phyloP scores from a whole-genome alignment of 2,113 vertebrate species.

The Scatophagus argus region DNA sequence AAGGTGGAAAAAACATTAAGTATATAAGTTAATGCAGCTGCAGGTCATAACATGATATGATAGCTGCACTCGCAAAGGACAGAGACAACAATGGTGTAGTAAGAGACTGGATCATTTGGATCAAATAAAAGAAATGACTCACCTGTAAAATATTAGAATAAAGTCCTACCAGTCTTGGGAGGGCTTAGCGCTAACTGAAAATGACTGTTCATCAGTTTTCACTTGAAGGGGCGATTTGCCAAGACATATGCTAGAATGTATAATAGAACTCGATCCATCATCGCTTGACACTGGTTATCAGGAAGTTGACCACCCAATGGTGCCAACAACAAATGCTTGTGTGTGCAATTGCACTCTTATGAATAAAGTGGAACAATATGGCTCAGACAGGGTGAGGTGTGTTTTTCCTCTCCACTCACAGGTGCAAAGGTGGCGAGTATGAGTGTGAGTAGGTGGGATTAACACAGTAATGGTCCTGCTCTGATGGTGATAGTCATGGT shows the following conservation, averaged over 20 bases:
- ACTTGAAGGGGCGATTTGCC: no score
- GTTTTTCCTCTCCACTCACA: no score
- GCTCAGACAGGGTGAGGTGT: no score
- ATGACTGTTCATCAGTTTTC: not conserved
- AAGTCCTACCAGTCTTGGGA: no score
- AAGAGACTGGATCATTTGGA: not conserved
- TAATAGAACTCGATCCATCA: no score
- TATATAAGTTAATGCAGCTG: not conserved
- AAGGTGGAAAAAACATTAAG: not conserved
- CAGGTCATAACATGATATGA: constrained; percentile 23
- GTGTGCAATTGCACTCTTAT: no score
- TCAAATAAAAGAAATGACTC: not conserved
- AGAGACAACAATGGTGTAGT: not conserved
- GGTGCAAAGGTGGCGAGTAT: not conserved
- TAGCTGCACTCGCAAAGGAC: not conserved
- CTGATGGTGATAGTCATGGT: not conserved
- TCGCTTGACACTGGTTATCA: no score
- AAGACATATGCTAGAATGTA: no score
- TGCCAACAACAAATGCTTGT: no score
- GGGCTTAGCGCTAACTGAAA: not conserved
- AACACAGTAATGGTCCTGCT: not conserved
- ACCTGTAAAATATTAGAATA: not conserved
- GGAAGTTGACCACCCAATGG: no score
- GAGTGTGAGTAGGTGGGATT: not conserved
- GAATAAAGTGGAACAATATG: no score